Conservation (phyloP, 1,140 invertebrate genomes). For the Drosophila grimshawi region DNA sequence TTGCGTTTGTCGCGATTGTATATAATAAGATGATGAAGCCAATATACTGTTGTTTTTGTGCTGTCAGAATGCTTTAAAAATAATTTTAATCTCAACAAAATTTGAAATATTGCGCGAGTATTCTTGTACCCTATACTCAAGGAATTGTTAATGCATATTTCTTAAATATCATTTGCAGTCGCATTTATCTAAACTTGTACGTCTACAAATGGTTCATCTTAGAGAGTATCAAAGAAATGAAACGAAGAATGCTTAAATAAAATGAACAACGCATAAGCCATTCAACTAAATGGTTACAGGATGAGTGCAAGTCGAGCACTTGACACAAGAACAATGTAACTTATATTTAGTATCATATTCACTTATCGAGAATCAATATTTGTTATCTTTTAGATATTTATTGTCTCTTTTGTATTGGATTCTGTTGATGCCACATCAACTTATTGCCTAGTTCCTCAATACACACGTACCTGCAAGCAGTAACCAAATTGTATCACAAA, state of each 20-base stretch:
- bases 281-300: background rate
- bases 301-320: background rate
- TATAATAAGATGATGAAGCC: constrained; percentile 37
- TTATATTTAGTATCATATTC: constrained; percentile 3
- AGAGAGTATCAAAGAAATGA: too few relatives aligned
- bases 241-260: background rate
- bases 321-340: background rate
- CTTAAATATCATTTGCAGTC: too few relatives aligned
- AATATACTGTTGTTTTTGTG: constrained; percentile 13
- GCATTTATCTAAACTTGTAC: too few relatives aligned
- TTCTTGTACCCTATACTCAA: background rate
- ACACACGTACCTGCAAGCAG: background rate
- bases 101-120: background rate
- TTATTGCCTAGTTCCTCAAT: constrained; percentile 6
- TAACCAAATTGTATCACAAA: constrained; percentile 1
- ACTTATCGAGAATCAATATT: background rate
- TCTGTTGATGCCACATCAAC: constrained; percentile 4
- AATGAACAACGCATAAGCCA: too few relatives aligned
- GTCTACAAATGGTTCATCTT: too few relatives aligned
- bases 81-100: constrained; percentile 29
- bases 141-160: background rate
- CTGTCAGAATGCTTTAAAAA: constrained; percentile 1
- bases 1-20: constrained; percentile 17
- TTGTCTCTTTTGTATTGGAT: background rate
- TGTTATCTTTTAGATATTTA: constrained; percentile 4